Conservation (phyloP, 2,797 vertebrate species). For the Syncerus caffer region DNA sequence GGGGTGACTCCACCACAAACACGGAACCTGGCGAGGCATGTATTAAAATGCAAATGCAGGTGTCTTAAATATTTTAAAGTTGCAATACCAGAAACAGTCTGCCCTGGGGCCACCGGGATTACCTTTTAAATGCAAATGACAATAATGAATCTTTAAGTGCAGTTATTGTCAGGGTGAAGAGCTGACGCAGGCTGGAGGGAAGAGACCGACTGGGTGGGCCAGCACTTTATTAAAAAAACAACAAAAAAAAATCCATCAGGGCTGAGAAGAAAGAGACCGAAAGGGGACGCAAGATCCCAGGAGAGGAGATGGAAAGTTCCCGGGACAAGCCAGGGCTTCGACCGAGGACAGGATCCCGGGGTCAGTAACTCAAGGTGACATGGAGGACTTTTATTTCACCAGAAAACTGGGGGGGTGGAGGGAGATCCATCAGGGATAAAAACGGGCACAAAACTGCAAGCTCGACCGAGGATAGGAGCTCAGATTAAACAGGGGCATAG, state of each 20-base stretch:
- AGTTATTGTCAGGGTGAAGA: slow-evolving; percentile 49
- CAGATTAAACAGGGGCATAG: not conserved
- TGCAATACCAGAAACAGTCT: not conserved
- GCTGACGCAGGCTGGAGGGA: not conserved
- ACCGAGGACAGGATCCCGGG: not conserved
- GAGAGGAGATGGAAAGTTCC: not conserved
- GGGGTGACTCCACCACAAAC: not conserved
- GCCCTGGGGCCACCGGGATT: not conserved
- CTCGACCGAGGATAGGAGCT: not conserved
- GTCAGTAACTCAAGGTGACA: not conserved
- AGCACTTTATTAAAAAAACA: not conserved
- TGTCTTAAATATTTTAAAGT: slow-evolving; percentile 30
- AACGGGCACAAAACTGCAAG: not conserved
- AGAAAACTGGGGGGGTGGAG: not conserved
- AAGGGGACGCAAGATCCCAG: not conserved
- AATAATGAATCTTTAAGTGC: slow-evolving; percentile 30
- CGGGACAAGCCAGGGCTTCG: fast-evolving
- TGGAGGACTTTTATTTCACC: not conserved
- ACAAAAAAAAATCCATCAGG: not conserved
- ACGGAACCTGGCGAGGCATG: not conserved
- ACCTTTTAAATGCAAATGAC: slow-evolving; percentile 45
- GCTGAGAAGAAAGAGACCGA: not conserved
- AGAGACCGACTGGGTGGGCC: not conserved
- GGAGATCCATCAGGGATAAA: not conserved
- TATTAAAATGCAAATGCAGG: slow-evolving; percentile 43